Percentiles rank a stretch among this genome's conserved stretches.
Conservation (phyloP, 2,888 invertebrate species). For the Diploptera punctata region DNA sequence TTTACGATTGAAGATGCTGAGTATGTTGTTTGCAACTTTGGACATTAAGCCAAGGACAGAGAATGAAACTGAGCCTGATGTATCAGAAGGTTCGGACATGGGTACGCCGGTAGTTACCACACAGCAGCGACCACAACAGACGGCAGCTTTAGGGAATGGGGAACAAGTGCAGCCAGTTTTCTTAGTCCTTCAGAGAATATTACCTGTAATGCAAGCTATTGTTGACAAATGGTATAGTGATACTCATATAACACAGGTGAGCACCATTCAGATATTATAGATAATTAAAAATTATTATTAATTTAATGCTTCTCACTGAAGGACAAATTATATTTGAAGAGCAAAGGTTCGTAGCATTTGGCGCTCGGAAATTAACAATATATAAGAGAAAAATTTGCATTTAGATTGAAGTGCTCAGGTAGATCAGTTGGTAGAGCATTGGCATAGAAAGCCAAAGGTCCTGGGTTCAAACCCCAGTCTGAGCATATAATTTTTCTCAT, state of each 20-base stretch:
- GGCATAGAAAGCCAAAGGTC: no score
- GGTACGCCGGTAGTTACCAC: slow-evolving; percentile 36
- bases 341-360: no score
- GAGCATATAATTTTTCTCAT: no score
- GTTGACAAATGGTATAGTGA: slow-evolving; percentile 69
- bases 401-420: no score
- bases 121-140: slow-evolving; percentile 45
- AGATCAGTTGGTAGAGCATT: no score
- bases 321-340: no score
- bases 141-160: slow-evolving; percentile 45
- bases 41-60: slow-evolving; percentile 55
- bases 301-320: no score
- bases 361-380: no score
- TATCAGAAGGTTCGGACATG: slow-evolving; percentile 39
- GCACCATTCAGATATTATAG: slow-evolving; percentile 46
- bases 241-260: slow-evolving; percentile 68
- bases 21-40: slow-evolving; percentile 68
- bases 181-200: slow-evolving; percentile 64
- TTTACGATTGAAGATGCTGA: slow-evolving; percentile 71
- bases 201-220: slow-evolving; percentile 67
- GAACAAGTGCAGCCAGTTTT: slow-evolving; percentile 60
- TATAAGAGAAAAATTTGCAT: no score
- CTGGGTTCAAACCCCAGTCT: no score
- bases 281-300: no score
- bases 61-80: slow-evolving; percentile 52